Percentiles rank a stretch among this genome's conserved stretches.
Evolutionary conservation across 2,113 vertebrate species (phyloP).

Genomic region (Poicephalus gulielmi): DNA sequence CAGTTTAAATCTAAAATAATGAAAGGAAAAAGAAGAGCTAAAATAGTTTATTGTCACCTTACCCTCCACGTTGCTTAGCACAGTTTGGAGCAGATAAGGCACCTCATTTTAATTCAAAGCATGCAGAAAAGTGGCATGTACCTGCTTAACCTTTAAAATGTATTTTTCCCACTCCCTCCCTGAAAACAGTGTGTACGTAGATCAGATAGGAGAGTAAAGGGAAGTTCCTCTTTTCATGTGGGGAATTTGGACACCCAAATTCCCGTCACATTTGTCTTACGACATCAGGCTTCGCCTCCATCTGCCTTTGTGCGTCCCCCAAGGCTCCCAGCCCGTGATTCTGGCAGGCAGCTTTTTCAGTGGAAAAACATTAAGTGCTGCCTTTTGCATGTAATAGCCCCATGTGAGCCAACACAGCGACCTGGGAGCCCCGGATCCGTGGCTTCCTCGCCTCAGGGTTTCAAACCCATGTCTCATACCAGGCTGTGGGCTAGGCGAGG

Average conservation of each 20-base stretch:
- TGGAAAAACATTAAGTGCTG: not conserved
- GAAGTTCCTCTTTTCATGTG: not conserved
- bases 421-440: not conserved
- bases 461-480: not conserved
- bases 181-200: not conserved
- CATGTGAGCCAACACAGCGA: not conserved
- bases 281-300: not conserved
- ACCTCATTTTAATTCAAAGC: not conserved
- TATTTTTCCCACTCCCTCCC: not conserved
- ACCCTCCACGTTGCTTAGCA: not conserved
- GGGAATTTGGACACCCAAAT: not conserved
- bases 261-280: not conserved
- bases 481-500: not conserved
- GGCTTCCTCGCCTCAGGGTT: not conserved
- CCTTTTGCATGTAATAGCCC: not conserved
- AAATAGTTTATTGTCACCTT: not conserved
- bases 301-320: not conserved
- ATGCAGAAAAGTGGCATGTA: not conserved
- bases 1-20: not conserved
- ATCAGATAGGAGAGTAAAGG: not conserved
- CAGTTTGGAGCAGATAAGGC: not conserved
- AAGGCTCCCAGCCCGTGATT: not conserved
- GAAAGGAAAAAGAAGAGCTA: not conserved
- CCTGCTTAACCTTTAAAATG: not conserved
- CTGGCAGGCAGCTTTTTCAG: not conserved